phyloP scores from a whole-genome alignment of 1,140 invertebrate species.

The Scaptomyza montana region DNA sequence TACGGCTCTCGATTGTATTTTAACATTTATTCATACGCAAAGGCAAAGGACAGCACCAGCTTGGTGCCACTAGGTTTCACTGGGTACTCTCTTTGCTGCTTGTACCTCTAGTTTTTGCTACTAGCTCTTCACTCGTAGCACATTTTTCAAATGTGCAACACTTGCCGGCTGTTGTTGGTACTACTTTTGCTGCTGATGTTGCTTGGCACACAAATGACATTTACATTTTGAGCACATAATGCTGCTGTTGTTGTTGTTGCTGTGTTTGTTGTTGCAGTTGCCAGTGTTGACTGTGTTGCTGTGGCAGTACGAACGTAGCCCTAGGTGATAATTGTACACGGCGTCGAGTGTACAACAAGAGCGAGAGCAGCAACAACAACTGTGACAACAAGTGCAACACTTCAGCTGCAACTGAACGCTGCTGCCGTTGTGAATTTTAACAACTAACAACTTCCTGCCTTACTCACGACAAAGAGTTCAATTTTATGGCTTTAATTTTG shows the following conservation, averaged over 20 bases:
- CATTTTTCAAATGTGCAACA: conserved; percentile 80
- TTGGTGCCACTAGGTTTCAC: not conserved
- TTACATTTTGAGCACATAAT: conserved; percentile 75
- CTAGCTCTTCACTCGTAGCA: conserved; percentile 65
- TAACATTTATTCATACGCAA: conserved; percentile 73
- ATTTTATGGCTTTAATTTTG: conserved; percentile 68
- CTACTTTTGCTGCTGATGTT: conserved; percentile 26
- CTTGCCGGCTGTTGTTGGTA: conserved; percentile 46
- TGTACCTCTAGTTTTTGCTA: conserved; percentile 11
- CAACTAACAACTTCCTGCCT: conserved; percentile 72
- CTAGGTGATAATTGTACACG: conserved; percentile 74
- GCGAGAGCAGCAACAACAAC: conserved; percentile 21
- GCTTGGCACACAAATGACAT: conserved; percentile 70
- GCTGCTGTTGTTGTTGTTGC: conserved; percentile 51
- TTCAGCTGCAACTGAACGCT: conserved; percentile 57
- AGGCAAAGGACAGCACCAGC: conserved; percentile 1
- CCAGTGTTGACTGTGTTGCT: not conserved
- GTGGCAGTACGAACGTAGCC: conserved; percentile 36
- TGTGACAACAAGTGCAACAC: conserved; percentile 47
- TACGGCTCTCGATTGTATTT: conserved; percentile 73
- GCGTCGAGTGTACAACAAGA: conserved; percentile 53
- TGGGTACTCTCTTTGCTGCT: conserved; percentile 2
- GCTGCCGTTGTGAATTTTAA: conserved; percentile 48
- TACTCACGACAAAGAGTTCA: conserved; percentile 18
- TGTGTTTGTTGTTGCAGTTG: too few relatives aligned